A percentile compares a stretch with the other conserved stretches of the same genome.
Evolutionary conservation across 2,113 vertebrate genomes (phyloP).

Genomic region (Bothrops jararaca): DNA sequence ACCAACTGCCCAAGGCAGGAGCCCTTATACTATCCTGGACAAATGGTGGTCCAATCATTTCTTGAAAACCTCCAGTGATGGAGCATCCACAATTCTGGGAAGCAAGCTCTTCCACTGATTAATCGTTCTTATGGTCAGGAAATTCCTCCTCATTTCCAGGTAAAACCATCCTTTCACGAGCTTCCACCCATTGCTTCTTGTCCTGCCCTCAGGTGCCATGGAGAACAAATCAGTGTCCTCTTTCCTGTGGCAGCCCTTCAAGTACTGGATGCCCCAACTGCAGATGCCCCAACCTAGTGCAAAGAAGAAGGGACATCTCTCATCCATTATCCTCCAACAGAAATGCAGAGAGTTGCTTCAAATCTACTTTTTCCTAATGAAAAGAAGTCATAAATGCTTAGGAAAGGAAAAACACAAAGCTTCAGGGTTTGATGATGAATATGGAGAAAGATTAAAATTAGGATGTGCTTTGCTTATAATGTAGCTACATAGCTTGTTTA

Average conservation of each 20-base stretch:
- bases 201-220: not conserved
- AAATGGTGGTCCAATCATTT: not conserved
- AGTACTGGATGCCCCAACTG: no score
- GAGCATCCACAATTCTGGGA: not conserved
- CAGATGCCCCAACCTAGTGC: not conserved
- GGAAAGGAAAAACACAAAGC: not conserved
- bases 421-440: not conserved
- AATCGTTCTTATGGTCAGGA: not conserved
- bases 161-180: not conserved
- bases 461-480: not conserved
- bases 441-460: not conserved
- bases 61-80: not conserved
- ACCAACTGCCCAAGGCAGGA: not conserved
- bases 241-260: no score
- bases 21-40: not conserved
- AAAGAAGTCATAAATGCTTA: not conserved
- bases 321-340: constrained; percentile 9
- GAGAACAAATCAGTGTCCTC: no score
- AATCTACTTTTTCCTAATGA: not conserved
- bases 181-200: not conserved
- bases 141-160: not conserved
- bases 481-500: not conserved
- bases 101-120: not conserved
- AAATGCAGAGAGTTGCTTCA: constrained; percentile 33
- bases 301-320: constrained; percentile 28